Evolutionary conservation across 2,113 vertebrate species (phyloP).

Genomic region (Diadophis punctatus): DNA sequence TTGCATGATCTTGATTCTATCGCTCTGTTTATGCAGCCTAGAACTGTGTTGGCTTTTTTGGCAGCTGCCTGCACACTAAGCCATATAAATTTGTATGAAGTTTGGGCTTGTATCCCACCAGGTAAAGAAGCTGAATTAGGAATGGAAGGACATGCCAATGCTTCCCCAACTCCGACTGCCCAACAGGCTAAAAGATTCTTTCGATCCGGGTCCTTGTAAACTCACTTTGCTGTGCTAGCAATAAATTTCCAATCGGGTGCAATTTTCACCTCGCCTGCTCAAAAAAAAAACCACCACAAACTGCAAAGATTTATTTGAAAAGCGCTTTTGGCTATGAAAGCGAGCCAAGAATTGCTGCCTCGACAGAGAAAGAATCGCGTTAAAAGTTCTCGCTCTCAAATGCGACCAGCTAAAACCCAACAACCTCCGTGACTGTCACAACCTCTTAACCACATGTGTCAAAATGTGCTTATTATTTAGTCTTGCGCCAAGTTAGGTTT

Average conservation of each 20-base stretch:
- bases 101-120: neutral
- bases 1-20: too few species aligned
- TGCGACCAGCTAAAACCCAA: neutral
- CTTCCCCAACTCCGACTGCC: neutral
- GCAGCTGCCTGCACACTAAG: too few species aligned
- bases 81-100: neutral
- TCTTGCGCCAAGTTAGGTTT: constrained; percentile 5
- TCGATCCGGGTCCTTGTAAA: neutral
- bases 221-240: neutral
- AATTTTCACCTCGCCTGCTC: too few species aligned
- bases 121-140: neutral
- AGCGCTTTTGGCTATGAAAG: neutral
- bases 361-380: neutral
- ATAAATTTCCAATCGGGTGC: neutral
- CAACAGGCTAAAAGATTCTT: neutral
- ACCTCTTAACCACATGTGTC: constrained; percentile 32
- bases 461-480: constrained; percentile 38
- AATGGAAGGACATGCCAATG: neutral
- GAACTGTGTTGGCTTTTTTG: too few species aligned
- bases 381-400: neutral
- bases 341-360: neutral
- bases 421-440: neutral
- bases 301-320: neutral
- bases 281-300: neutral
- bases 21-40: too few species aligned